A percentile compares a stretch with the other conserved stretches of the same genome.
Conservation (phyloP, 2,888 invertebrate genomes). For the Spisula subtruncata region DNA sequence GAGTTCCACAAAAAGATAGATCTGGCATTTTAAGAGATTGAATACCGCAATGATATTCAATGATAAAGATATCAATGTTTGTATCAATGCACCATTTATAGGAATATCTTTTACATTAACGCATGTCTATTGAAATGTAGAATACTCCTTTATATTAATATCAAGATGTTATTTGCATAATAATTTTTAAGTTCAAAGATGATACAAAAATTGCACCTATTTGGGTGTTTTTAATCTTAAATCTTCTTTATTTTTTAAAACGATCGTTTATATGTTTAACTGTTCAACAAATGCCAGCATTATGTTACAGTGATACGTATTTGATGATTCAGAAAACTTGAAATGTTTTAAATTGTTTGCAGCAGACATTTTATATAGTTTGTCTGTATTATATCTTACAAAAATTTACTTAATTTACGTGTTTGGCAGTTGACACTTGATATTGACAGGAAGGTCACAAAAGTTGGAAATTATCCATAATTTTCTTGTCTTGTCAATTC, state of each 20-base stretch:
- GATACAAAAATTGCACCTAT: neutral
- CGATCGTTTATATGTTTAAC: neutral
- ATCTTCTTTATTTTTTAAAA: neutral
- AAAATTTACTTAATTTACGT: constrained; percentile 12
- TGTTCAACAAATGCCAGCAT: neutral
- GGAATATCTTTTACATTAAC: neutral
- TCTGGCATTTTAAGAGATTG: too few relatives aligned
- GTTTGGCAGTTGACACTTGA: constrained; percentile 33
- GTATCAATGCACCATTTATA: neutral
- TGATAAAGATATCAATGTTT: neutral
- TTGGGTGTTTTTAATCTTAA: neutral
- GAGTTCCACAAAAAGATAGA: too few relatives aligned
- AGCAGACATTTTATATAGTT: neutral
- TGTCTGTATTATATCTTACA: neutral
- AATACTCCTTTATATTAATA: neutral
- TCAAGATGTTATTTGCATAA: neutral
- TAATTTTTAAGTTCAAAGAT: neutral
- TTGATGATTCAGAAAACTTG: neutral
- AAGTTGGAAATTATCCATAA: constrained; percentile 31
- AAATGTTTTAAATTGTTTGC: neutral
- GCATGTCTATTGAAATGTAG: neutral
- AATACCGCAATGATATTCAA: too few relatives aligned
- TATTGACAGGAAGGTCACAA: constrained; percentile 32
- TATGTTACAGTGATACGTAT: neutral
- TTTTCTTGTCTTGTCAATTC: constrained; percentile 44